Evolutionary conservation across 2,888 invertebrate genomes (phyloP).

Genomic region (Pollenia amentaria): DNA sequence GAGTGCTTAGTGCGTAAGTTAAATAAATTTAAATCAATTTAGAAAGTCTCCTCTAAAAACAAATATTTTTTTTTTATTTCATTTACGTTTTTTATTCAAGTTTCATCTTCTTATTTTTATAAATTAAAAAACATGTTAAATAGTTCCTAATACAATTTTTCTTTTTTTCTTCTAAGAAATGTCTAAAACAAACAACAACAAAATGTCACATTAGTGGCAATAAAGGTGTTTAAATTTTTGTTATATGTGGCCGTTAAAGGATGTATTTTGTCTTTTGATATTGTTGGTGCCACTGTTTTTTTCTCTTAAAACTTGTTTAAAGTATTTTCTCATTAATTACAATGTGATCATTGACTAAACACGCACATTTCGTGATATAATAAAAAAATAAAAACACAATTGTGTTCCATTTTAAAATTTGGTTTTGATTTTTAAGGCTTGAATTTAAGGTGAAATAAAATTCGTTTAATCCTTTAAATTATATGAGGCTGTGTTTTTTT

Average conservation of each 20-base stretch:
- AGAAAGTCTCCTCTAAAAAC: slow-evolving; percentile 46
- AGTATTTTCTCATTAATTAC: slow-evolving; percentile 37
- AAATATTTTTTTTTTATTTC: slow-evolving; percentile 2
- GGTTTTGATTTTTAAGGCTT: slow-evolving; percentile 22
- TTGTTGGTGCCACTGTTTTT: not conserved
- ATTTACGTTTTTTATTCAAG: not conserved
- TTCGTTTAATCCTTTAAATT: slow-evolving; percentile 46
- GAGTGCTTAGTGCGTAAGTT: slow-evolving; percentile 57
- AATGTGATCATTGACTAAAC: slow-evolving; percentile 63
- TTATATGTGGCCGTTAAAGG: slow-evolving; percentile 47
- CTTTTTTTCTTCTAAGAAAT: slow-evolving; percentile 55
- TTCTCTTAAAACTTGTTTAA: slow-evolving; percentile 50
- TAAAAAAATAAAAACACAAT: not conserved
- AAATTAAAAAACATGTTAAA: slow-evolving; percentile 66
- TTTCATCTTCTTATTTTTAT: slow-evolving; percentile 35
- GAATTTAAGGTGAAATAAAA: slow-evolving; percentile 23
- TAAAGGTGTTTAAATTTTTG: slow-evolving; percentile 52
- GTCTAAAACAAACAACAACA: slow-evolving; percentile 43
- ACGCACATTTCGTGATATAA: slow-evolving; percentile 47
- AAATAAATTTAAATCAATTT: slow-evolving; percentile 71
- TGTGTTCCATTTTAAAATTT: slow-evolving; percentile 42
- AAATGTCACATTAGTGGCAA: slow-evolving; percentile 58
- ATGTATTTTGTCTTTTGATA: slow-evolving; percentile 15
- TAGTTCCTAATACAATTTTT: slow-evolving; percentile 68
- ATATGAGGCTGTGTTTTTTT: not conserved